phyloP scores from a whole-genome alignment of 2,797 vertebrate species.

The Sylvia borin region DNA sequence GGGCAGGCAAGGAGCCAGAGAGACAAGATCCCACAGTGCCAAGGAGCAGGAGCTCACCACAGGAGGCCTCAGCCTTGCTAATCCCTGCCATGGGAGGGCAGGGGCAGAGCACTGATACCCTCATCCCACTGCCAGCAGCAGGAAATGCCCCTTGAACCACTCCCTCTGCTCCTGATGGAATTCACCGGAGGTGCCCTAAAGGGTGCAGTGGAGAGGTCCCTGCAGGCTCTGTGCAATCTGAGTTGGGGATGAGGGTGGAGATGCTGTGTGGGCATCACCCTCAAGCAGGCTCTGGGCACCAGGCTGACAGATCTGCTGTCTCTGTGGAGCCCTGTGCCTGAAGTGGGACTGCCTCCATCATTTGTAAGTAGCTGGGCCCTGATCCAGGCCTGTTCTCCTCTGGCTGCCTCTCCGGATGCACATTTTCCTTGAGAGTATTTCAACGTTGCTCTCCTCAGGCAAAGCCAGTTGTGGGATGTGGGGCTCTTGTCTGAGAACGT shows the following conservation, averaged over 20 bases:
- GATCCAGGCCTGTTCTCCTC: neutral
- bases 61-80: neutral
- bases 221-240: neutral
- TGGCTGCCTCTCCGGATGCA: neutral
- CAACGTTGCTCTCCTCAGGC: neutral
- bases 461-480: neutral
- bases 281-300: neutral
- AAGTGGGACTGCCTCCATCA: neutral
- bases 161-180: neutral
- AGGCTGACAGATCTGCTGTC: neutral
- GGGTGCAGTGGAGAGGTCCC: neutral
- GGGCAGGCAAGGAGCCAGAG: slow-evolving; percentile 20
- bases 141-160: neutral
- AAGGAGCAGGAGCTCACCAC: neutral
- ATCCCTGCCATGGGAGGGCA: neutral
- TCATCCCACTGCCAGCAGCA: neutral
- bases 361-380: neutral
- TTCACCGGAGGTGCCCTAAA: neutral
- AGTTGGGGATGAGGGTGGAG: rapidly evolving
- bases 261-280: neutral
- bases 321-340: rapidly evolving
- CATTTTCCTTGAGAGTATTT: neutral
- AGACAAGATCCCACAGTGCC: neutral
- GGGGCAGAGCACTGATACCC: neutral
- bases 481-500: neutral